phyloP scores from a whole-genome alignment of 1,140 invertebrate genomes.

The Oedothorax gibbosus region DNA sequence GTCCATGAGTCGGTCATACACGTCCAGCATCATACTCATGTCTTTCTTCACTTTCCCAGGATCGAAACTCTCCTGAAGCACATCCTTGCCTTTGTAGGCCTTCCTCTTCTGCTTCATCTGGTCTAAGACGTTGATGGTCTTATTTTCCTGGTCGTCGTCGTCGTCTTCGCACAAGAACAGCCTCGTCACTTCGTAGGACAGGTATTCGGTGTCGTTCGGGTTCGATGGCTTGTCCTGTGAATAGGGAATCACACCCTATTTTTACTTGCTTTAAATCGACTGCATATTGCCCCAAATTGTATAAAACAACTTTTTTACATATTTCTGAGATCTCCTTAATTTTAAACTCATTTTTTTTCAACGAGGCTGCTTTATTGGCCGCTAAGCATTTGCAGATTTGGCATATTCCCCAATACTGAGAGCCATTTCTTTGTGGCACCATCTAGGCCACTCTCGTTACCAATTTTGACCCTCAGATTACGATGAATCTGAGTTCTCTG shows the following conservation, averaged over 20 bases:
- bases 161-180: not conserved
- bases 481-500: too few species aligned
- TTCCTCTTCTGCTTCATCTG: not conserved
- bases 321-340: too few species aligned
- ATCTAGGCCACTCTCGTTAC: too few species aligned
- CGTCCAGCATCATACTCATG: not conserved
- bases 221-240: not conserved
- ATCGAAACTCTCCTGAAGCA: not conserved
- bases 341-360: too few species aligned
- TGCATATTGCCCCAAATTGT: not conserved
- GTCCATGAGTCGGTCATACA: not conserved
- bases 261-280: too few species aligned
- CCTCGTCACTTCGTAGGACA: not conserved
- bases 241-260: not conserved
- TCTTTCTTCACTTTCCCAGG: not conserved
- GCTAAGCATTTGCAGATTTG: too few species aligned
- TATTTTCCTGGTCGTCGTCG: not conserved
- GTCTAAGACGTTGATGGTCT: not conserved
- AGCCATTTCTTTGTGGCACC: too few species aligned
- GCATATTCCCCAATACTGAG: too few species aligned
- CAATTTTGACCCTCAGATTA: too few species aligned
- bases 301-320: not conserved
- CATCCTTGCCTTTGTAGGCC: not conserved
- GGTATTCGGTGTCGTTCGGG: not conserved
- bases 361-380: too few species aligned